A percentile compares a stretch with the other conserved stretches of the same genome.
Evolutionary conservation across 1,140 invertebrate genomes (phyloP).

Genomic region (Caerostris extrusa): DNA sequence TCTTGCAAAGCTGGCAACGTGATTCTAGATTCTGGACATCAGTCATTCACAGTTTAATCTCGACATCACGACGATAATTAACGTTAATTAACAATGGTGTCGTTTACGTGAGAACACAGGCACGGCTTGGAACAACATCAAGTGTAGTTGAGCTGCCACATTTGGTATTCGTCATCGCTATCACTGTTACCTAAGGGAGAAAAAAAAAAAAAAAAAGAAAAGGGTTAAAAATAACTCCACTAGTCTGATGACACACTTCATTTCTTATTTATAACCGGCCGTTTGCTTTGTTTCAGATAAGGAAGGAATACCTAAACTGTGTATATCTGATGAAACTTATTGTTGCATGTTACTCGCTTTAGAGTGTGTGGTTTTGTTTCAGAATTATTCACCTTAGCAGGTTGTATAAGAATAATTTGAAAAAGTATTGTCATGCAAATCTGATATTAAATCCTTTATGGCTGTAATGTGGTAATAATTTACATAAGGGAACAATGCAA

Average conservation of each 20-base stretch:
- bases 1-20: neutral
- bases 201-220: slow-evolving; percentile 58
- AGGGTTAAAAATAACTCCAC: slow-evolving; percentile 39
- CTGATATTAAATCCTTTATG: neutral
- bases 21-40: neutral
- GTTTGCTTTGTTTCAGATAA: slow-evolving; percentile 57
- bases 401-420: neutral
- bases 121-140: neutral
- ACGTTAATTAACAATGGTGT: neutral
- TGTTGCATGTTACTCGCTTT: neutral
- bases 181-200: slow-evolving; percentile 33
- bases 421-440: neutral
- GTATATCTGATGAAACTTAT: slow-evolving; percentile 35
- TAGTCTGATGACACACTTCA: slow-evolving; percentile 51
- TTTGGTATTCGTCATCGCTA: neutral
- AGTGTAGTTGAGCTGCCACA: neutral
- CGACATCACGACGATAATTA: neutral
- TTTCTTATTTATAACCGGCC: slow-evolving; percentile 54
- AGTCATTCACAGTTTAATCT: neutral
- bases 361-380: neutral
- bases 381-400: neutral
- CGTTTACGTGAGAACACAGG: neutral
- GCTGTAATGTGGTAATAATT: neutral
- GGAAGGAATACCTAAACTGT: slow-evolving; percentile 41
- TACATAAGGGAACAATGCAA: neutral